Evolutionary conservation across 1,140 invertebrate genomes (phyloP).

Genomic region (Meloidogyne exigua): DNA sequence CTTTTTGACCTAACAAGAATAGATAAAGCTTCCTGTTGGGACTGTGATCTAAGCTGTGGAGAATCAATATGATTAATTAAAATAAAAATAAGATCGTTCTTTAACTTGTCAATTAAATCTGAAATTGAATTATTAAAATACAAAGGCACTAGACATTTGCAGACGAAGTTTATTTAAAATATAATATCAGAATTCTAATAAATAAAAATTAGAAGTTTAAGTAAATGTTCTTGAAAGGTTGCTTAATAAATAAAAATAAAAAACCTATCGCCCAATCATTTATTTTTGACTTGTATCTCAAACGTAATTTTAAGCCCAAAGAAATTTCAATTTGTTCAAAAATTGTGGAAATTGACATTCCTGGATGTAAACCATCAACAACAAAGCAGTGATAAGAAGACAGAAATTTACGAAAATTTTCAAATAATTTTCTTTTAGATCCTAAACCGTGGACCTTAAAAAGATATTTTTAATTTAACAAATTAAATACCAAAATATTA

Average conservation of each 20-base stretch:
- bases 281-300: neutral
- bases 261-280: constrained; percentile 12
- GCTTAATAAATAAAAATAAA: neutral
- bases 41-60: constrained; percentile 11
- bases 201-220: too few species aligned
- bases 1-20: constrained; percentile 20
- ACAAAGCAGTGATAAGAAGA: constrained; percentile 12
- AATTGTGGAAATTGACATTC: constrained; percentile 11
- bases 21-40: constrained; percentile 27
- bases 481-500: constrained; percentile 16
- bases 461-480: neutral
- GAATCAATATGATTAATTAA: constrained; percentile 29
- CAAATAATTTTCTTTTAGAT: constrained; percentile 27
- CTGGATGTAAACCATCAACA: constrained; percentile 20
- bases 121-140: neutral
- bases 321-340: constrained; percentile 18
- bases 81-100: constrained; percentile 12
- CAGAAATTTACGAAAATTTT: constrained; percentile 23
- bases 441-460: constrained; percentile 32
- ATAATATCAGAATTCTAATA: too few species aligned
- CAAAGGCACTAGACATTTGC: too few species aligned
- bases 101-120: constrained; percentile 4
- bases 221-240: neutral
- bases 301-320: constrained; percentile 12
- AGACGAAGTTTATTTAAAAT: too few species aligned